phyloP scores from a whole-genome alignment of 2,113 vertebrate genomes.

The Colaptes auratus region DNA sequence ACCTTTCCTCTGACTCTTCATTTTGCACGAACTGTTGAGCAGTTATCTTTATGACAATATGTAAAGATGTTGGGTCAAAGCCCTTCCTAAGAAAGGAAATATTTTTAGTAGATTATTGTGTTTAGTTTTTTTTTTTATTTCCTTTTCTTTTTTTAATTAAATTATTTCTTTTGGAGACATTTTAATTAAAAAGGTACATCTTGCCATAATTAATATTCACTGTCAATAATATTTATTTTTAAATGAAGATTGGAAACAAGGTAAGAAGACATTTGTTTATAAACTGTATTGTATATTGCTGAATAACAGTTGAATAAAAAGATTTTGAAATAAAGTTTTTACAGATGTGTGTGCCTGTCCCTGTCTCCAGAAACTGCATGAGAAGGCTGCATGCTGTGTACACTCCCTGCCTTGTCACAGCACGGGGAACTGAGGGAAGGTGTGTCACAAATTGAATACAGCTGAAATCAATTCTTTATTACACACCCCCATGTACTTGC shows the following conservation, averaged over 20 bases:
- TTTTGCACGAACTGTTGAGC: conserved; percentile 84
- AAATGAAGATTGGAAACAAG: conserved; percentile 90
- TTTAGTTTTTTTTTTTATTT: conserved; percentile 64
- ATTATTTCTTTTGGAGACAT: conserved; percentile 83
- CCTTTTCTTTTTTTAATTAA: conserved; percentile 76
- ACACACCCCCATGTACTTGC: background rate
- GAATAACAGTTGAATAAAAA: conserved; percentile 89
- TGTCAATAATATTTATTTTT: conserved; percentile 97
- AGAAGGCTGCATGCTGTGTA: background rate
- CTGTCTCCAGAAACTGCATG: background rate
- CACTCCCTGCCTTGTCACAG: background rate
- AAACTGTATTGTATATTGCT: conserved; percentile 89
- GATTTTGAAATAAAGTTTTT: conserved; percentile 85
- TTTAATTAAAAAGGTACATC: conserved; percentile 85
- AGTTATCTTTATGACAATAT: conserved; percentile 77
- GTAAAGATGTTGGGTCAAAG: conserved; percentile 74
- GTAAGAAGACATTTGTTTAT: conserved; percentile 90
- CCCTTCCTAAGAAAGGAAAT: conserved; percentile 79
- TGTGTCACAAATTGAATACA: background rate
- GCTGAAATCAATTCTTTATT: background rate
- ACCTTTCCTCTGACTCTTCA: conserved; percentile 66
- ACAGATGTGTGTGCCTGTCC: conserved; percentile 45
- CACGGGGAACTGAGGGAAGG: background rate
- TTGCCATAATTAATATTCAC: conserved; percentile 87
- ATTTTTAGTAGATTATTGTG: conserved; percentile 84